Percentiles rank a stretch among this genome's conserved stretches.
Conservation (phyloP, 2,888 invertebrate genomes). For the Psylliodes chrysocephalus region DNA sequence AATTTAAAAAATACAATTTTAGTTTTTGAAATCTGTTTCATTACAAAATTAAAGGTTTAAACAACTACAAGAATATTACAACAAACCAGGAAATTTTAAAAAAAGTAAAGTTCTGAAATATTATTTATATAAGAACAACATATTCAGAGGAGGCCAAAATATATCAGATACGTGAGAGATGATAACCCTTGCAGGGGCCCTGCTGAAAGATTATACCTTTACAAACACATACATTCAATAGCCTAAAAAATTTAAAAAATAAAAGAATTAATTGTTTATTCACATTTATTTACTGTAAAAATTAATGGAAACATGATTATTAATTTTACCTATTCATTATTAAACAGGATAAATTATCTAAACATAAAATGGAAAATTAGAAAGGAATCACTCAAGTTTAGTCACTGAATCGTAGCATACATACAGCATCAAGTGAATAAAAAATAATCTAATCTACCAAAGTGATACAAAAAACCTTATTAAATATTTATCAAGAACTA, state of each 20-base stretch:
- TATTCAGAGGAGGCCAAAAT: too few relatives aligned
- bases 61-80: too few relatives aligned
- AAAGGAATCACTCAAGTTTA: not conserved
- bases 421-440: not conserved
- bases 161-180: too few relatives aligned
- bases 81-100: too few relatives aligned
- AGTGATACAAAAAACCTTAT: not conserved
- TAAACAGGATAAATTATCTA: not conserved
- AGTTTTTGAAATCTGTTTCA: too few relatives aligned
- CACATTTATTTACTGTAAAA: conserved; percentile 4
- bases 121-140: too few relatives aligned
- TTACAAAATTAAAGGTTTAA: too few relatives aligned
- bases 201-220: too few relatives aligned
- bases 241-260: not conserved
- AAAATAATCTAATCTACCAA: not conserved
- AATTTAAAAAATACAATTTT: too few relatives aligned
- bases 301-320: not conserved
- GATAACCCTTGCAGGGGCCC: too few relatives aligned
- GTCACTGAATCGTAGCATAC: not conserved
- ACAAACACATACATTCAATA: too few relatives aligned
- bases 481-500: conserved; percentile 6
- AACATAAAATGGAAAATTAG: not conserved
- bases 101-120: too few relatives aligned
- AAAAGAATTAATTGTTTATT: not conserved
- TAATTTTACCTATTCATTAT: not conserved